Base-by-base conservation (phyloP, 2,797 vertebrate genomes). In the Pangasius krempfi region DNA sequence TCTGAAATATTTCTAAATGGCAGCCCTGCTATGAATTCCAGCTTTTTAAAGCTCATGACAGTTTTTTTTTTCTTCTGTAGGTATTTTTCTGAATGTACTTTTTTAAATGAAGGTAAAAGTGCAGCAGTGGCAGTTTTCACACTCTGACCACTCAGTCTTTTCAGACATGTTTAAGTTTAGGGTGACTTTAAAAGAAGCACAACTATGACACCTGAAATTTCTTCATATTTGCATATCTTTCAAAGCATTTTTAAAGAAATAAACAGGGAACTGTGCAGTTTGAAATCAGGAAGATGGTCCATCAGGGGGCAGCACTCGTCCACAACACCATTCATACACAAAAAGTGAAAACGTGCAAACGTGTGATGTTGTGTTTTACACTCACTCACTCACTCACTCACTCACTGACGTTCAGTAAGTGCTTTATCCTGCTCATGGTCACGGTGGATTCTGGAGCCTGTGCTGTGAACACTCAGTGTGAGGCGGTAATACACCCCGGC, bases 291-390 rank as follows among this genome's bases (percentile, higher is more conserved):
- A 50, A 6, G 44, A 76, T 10, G 6, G 6, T 33, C 52, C 78
- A 58, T 18, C 78, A 81, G 78, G 78, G 54, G 30, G 78, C 78
- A 58, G 78, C 78, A 81, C 54, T 56, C 9, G 22, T 14, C 78
- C 78, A 80, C 78, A 76, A 18, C 6, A 33, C 18, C 16, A 20
- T 33, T 10, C 50, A 56, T 12, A 3, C 75, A 33, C 78, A 33
- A 20, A 10, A 25, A 58, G 50, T 12, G 70, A 73, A 40, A 8
- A 12, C 40, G 33, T 72, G 18, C 5, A 64, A n/a, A 66, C 16
- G 64, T 33, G 27, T n/a, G 4, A 66, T 66, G n/a, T 12, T 4
- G 18, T 73, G 70, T 22, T 73, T 44, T 12, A 73, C 37, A 22
- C 20, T 25, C 25, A 47, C 37, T 44, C 72, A 47, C 40, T 37